Evolutionary conservation across 2,888 invertebrate genomes (phyloP).

Genomic region (Drosophila greeni): DNA sequence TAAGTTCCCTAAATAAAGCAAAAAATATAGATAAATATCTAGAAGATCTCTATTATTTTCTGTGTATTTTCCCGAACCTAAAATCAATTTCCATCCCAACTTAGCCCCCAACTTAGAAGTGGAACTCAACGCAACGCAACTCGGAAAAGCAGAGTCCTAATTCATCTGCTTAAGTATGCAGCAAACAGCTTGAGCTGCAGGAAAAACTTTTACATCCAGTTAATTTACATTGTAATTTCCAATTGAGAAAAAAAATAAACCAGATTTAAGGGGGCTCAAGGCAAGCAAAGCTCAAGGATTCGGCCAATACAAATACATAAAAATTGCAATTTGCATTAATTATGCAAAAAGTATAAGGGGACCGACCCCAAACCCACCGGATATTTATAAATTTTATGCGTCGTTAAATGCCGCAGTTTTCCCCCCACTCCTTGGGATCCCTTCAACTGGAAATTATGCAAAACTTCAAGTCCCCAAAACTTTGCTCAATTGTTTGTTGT

Average conservation of each 20-base stretch:
- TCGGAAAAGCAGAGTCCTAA: constrained; percentile 26
- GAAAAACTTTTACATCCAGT: constrained; percentile 49
- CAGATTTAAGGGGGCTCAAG: constrained; percentile 3
- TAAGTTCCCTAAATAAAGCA: neutral
- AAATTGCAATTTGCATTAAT: constrained; percentile 56
- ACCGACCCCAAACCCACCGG: neutral
- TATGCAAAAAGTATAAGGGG: constrained; percentile 50
- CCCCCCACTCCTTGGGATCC: constrained; percentile 32
- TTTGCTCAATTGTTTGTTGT: constrained; percentile 30
- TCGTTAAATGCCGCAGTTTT: constrained; percentile 52
- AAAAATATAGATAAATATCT: no score
- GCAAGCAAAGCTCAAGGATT: constrained; percentile 30
- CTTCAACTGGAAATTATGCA: constrained; percentile 61
- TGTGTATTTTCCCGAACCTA: neutral
- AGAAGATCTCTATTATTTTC: no score
- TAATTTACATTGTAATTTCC: constrained; percentile 58
- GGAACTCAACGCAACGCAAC: constrained; percentile 26
- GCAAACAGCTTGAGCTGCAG: constrained; percentile 34
- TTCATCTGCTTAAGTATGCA: constrained; percentile 49
- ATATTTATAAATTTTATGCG: constrained; percentile 61
- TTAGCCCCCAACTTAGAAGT: constrained; percentile 8
- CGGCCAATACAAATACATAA: constrained; percentile 38
- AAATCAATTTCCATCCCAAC: constrained; percentile 49
- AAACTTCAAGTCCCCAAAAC: constrained; percentile 46
- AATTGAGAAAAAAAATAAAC: constrained; percentile 22